phyloP scores from a whole-genome alignment of 2,888 invertebrate species.

The Chymomyza amoena region DNA sequence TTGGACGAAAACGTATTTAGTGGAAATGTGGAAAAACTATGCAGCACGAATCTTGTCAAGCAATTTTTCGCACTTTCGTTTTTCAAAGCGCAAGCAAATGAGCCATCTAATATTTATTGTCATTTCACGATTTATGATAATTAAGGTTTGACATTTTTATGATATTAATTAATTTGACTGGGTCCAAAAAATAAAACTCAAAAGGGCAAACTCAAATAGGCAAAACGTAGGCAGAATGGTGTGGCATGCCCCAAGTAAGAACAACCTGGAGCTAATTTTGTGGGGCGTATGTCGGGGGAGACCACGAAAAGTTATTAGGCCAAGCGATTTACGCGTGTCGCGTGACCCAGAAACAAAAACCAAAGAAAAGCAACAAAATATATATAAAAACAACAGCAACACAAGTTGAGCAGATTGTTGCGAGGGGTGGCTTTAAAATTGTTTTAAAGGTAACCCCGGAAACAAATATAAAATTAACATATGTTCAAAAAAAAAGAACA shows the following conservation, averaged over 20 bases:
- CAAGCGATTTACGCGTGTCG: conserved; percentile 13
- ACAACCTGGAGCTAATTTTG: neutral
- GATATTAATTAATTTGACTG: conserved; percentile 71
- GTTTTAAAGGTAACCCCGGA: too few species aligned
- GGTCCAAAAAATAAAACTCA: neutral
- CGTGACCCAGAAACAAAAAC: conserved; percentile 52
- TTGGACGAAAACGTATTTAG: conserved; percentile 23
- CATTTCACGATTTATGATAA: conserved; percentile 68
- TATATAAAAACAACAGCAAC: conserved; percentile 19
- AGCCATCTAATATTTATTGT: conserved; percentile 66
- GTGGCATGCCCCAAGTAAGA: neutral
- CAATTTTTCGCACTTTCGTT: conserved; percentile 38
- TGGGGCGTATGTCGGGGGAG: conserved; percentile 52
- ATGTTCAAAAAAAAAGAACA: too few species aligned
- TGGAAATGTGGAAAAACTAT: neutral
- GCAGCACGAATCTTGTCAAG: neutral
- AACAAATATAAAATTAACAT: too few species aligned
- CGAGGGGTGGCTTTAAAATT: neutral
- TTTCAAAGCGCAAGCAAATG: conserved; percentile 44
- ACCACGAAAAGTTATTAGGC: conserved; percentile 67
- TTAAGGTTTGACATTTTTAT: conserved; percentile 71
- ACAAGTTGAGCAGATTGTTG: conserved; percentile 58
- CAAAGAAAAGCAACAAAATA: conserved; percentile 26
- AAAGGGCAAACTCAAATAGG: conserved; percentile 1
- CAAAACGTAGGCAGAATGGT: neutral